Percentiles rank a stretch among this genome's conserved stretches.
Evolutionary conservation across 1,140 invertebrate genomes (phyloP).

Genomic region (Yoshiicerus persimilis): DNA sequence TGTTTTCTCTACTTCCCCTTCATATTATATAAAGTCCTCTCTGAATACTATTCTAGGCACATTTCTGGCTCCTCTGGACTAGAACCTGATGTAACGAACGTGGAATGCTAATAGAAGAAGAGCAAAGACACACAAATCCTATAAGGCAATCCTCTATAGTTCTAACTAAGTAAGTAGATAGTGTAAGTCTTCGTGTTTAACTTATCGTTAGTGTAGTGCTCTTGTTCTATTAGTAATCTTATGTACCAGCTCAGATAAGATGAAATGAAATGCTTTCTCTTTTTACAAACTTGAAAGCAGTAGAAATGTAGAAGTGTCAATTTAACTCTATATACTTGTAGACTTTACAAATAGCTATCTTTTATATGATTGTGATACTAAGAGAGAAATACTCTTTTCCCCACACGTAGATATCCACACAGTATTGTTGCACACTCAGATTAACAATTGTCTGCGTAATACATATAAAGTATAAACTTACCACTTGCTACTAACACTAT

Average conservation of each 20-base stretch:
- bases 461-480: background rate
- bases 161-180: too few species aligned
- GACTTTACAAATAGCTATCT: too few species aligned
- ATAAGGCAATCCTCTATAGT: background rate
- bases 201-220: background rate
- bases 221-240: background rate
- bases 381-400: too few species aligned
- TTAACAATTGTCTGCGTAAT: background rate
- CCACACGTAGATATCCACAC: too few species aligned
- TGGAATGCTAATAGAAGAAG: background rate
- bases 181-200: background rate
- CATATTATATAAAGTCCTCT: background rate
- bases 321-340: background rate
- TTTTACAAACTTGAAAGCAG: background rate
- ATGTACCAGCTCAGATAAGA: background rate
- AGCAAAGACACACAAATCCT: background rate
- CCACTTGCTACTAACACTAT: background rate
- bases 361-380: background rate
- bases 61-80: slow-evolving; percentile 13
- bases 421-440: background rate
- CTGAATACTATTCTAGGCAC: background rate
- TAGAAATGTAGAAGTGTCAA: background rate
- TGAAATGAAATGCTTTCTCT: background rate
- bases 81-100: slow-evolving; percentile 4
- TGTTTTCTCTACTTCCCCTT: background rate